Evolutionary conservation across 1,140 invertebrate species (phyloP).

Genomic region (Caenorhabditis brenneri): DNA sequence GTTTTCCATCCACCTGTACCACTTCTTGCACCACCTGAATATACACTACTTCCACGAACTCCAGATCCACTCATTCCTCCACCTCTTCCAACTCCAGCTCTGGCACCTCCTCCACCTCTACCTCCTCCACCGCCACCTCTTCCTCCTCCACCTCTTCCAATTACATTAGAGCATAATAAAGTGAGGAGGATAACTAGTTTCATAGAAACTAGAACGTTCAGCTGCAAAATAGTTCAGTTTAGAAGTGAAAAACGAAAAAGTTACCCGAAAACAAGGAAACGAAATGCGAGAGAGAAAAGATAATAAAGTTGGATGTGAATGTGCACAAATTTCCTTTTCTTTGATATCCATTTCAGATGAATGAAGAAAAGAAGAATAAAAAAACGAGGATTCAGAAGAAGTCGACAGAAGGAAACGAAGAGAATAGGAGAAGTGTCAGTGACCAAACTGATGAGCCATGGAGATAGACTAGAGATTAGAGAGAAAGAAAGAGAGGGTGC

Average conservation of each 20-base stretch:
- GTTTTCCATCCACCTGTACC: constrained; percentile 1
- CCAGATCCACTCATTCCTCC: not conserved
- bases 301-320: not conserved
- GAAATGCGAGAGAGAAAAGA: not conserved
- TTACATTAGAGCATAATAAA: constrained; percentile 2
- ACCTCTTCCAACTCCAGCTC: constrained; percentile 18
- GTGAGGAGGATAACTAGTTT: not conserved
- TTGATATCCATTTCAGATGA: constrained; percentile 39
- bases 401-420: not conserved
- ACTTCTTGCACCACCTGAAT: not conserved
- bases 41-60: not conserved
- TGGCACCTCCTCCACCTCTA: constrained; percentile 1
- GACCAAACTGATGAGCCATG: constrained; percentile 16
- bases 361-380: not conserved
- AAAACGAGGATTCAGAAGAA: not conserved
- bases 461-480: constrained; percentile 27
- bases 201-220: not conserved
- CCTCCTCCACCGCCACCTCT: not conserved
- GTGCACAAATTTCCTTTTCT: not conserved
- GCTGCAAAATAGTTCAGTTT: not conserved
- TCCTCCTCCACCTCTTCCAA: not conserved
- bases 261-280: not conserved
- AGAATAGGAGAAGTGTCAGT: constrained; percentile 24
- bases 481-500: not conserved
- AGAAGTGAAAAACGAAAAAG: not conserved